Evolutionary conservation across 2,113 vertebrate genomes (phyloP).

Genomic region (Ploceus nigricollis): DNA sequence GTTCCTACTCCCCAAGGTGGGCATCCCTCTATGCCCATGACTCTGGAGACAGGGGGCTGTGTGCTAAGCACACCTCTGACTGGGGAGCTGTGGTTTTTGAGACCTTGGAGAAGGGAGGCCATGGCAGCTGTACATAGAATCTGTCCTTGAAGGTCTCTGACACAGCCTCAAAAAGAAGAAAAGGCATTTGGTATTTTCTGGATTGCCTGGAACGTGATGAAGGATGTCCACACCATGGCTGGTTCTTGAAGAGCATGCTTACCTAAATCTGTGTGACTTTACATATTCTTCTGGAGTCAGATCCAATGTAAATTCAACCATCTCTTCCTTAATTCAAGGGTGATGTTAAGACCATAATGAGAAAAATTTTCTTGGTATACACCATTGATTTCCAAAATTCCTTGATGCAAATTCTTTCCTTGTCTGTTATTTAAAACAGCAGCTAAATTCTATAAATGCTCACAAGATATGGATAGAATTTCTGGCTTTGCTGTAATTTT

Average conservation of each 20-base stretch:
- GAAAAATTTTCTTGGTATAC: neutral
- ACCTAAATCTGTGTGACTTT: neutral
- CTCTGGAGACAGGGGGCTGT: neutral
- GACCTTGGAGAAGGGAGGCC: neutral
- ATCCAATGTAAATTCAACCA: neutral
- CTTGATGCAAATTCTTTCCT: neutral
- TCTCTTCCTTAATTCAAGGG: neutral
- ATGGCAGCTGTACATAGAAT: rapidly evolving
- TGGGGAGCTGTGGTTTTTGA: neutral
- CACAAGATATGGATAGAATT: neutral
- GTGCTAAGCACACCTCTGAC: neutral
- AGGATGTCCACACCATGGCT: neutral
- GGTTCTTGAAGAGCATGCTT: neutral
- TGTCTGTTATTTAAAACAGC: neutral
- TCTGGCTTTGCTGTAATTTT: neutral
- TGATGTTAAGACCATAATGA: neutral
- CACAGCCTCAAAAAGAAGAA: neutral
- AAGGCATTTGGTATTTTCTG: neutral
- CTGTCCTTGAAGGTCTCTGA: neutral
- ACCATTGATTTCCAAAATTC: neutral
- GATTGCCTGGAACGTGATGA: neutral
- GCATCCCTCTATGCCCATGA: neutral
- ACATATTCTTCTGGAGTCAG: neutral
- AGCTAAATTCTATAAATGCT: neutral
- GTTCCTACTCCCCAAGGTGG: neutral